Conservation (phyloP, 53 echinoderm and acorn worm genomes). For the Astropecten irregularis region DNA sequence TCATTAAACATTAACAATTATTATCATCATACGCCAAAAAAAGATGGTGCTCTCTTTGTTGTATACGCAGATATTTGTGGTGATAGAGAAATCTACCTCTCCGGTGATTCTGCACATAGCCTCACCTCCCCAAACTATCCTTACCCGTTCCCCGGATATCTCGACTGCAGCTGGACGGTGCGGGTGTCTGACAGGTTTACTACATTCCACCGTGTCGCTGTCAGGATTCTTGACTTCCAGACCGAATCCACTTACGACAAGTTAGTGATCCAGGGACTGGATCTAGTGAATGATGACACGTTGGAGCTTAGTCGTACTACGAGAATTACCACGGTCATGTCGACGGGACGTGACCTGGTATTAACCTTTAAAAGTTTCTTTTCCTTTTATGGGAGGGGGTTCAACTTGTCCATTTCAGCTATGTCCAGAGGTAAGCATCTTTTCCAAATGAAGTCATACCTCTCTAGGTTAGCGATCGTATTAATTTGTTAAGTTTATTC, state of each 20-base stretch:
- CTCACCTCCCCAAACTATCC: constrained; percentile 22
- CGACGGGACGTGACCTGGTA: too few relatives aligned
- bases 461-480: too few relatives aligned
- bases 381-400: not conserved
- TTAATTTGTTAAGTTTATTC: too few relatives aligned
- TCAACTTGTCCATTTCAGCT: not conserved
- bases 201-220: too few relatives aligned
- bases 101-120: not conserved
- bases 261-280: not conserved
- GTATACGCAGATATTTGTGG: not conserved
- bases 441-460: too few relatives aligned
- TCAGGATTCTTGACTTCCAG: not conserved
- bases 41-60: too few relatives aligned
- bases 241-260: not conserved
- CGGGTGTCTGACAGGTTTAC: not conserved
- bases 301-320: not conserved
- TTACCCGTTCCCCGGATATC: not conserved
- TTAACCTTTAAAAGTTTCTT: not conserved
- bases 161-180: not conserved
- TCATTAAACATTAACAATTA: too few relatives aligned
- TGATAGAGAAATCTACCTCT: not conserved
- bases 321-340: not conserved
- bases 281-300: not conserved
- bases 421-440: too few relatives aligned
- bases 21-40: too few relatives aligned